A percentile compares a stretch with the other conserved stretches of the same genome.
Conservation (phyloP, 2,113 vertebrate genomes). For the Ophthalmotilapia sp. region DNA sequence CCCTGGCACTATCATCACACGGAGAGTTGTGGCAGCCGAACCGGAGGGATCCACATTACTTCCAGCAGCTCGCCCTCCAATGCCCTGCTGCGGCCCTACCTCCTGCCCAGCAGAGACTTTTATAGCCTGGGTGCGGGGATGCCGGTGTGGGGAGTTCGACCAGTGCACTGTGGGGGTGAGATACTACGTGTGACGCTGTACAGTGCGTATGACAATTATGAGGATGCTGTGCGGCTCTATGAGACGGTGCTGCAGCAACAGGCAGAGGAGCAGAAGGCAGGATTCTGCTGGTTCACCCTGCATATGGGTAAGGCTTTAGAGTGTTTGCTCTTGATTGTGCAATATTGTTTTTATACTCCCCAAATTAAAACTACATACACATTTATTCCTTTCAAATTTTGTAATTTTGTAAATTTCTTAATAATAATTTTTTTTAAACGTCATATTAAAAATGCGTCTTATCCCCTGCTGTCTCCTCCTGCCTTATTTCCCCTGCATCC, state of each 20-base stretch:
- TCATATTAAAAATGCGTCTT: background rate
- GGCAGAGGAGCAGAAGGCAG: conserved; percentile 73
- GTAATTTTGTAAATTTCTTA: background rate
- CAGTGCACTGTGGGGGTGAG: conserved; percentile 76
- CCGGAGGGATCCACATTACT: conserved; percentile 47
- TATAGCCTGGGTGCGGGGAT: conserved; percentile 82
- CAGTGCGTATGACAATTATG: conserved; percentile 85
- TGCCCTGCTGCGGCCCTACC: conserved; percentile 32
- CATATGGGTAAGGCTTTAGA: conserved; percentile 20
- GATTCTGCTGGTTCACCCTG: conserved; percentile 79
- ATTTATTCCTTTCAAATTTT: background rate
- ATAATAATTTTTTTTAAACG: background rate
- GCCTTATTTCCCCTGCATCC: background rate
- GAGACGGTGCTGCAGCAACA: conserved; percentile 82
- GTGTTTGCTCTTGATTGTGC: background rate
- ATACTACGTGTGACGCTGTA: conserved; percentile 83
- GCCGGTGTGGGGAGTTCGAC: conserved; percentile 87
- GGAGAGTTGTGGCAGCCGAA: conserved; percentile 38
- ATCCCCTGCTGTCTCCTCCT: background rate
- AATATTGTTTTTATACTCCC: background rate
- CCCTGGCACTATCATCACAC: conserved; percentile 83
- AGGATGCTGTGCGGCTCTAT: conserved; percentile 83
- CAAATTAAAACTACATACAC: background rate
- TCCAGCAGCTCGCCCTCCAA: conserved; percentile 20
- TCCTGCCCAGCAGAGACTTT: conserved; percentile 76